Conservation (phyloP, 2,113 vertebrate species). For the Chauna torquata region DNA sequence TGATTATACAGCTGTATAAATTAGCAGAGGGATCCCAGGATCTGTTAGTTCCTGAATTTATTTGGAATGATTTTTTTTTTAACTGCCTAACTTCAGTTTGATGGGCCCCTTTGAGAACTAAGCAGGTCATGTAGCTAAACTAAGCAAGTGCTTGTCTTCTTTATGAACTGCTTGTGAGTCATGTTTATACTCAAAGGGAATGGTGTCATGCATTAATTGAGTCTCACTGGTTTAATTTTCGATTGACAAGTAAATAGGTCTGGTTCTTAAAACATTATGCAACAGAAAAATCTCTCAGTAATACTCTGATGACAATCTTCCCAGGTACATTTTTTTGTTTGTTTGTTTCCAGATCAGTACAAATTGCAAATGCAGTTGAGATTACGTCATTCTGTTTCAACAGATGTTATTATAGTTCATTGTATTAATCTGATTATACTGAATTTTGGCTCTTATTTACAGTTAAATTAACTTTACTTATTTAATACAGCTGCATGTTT, state of each 20-base stretch:
- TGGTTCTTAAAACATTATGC: not conserved
- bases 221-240: constrained; percentile 37
- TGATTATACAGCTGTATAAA: not conserved
- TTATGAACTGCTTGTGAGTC: constrained; percentile 2
- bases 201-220: constrained; percentile 15
- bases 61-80: not conserved
- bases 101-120: constrained; percentile 14
- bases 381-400: not conserved
- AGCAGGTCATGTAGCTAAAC: constrained; percentile 37
- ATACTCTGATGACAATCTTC: not conserved
- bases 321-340: not conserved
- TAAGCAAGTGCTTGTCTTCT: constrained; percentile 15
- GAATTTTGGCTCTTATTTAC: not conserved
- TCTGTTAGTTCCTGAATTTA: not conserved
- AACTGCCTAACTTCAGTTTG: constrained; percentile 5
- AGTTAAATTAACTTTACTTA: not conserved
- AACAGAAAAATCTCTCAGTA: not conserved
- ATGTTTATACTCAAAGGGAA: constrained; percentile 26
- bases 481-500: not conserved
- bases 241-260: not conserved
- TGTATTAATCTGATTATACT: not conserved
- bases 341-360: not conserved
- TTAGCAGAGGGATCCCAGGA: not conserved
- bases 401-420: not conserved
- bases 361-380: not conserved